Evolutionary conservation across 2,888 invertebrate species (phyloP).

Genomic region (Melanostoma scalare): DNA sequence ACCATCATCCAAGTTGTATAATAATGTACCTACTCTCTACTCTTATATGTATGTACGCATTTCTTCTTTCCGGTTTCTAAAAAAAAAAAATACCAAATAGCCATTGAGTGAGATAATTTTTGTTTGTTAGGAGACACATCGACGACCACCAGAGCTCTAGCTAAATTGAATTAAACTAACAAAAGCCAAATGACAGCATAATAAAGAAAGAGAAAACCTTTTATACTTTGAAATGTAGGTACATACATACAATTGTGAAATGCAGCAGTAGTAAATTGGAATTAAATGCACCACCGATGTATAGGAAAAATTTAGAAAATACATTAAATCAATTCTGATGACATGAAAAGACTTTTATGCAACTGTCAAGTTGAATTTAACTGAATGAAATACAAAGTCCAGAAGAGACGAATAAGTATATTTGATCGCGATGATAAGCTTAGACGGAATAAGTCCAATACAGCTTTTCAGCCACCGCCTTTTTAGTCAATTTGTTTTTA

Average conservation of each 20-base stretch:
- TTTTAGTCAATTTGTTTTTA: too few relatives aligned
- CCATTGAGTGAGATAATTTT: constrained; percentile 25
- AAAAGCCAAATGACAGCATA: constrained; percentile 42
- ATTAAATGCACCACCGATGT: not conserved
- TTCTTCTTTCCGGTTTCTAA: constrained; percentile 31
- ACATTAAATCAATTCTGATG: constrained; percentile 58
- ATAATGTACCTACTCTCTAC: too few relatives aligned
- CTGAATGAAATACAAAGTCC: too few relatives aligned
- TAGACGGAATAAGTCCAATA: too few relatives aligned
- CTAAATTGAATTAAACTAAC: constrained; percentile 56
- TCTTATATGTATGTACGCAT: too few relatives aligned
- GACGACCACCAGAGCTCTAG: constrained; percentile 31
- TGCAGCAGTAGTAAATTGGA: not conserved
- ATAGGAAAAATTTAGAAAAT: constrained; percentile 17
- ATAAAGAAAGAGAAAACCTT: constrained; percentile 22
- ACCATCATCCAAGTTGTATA: too few relatives aligned
- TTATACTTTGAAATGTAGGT: too few relatives aligned
- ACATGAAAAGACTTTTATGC: constrained; percentile 35
- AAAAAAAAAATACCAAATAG: constrained; percentile 9
- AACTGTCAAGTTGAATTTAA: constrained; percentile 3
- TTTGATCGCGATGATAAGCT: too few relatives aligned
- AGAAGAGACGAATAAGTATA: too few relatives aligned
- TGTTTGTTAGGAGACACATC: constrained; percentile 49
- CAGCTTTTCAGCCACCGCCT: too few relatives aligned
- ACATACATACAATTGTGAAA: not conserved